Base-by-base conservation (phyloP, 2,797 vertebrate genomes). In the Emydoidea blandingii region DNA sequence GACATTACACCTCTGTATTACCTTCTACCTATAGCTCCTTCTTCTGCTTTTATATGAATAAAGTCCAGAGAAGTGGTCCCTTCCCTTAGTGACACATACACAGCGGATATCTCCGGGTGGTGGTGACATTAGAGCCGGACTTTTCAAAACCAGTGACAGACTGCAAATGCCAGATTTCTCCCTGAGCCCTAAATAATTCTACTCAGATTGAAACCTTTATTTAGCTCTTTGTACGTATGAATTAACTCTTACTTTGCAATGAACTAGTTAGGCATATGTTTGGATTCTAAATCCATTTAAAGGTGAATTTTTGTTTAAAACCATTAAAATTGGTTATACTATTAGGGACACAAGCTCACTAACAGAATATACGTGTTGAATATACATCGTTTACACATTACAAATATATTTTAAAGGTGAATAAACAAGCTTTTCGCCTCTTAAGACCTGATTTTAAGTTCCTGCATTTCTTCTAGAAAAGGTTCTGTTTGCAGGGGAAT, bases 121-220 rank as follows among this genome's bases (percentile, higher is more conserved):
- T 96, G 96, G 90, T 86, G 92, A 86, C 88, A 78, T 25, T 81
- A 85, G 80, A 96, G 85, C 90, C 83, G 96, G 92, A 87, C 92
- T 85, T 92, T 93, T 95, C 90, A 92, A 96, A 96, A 87, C 72
- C 79, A 83, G 95, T 62, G 94, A 97, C 94, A 95, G 96, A 96
- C 89, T 96, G 95, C 92, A 98, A 98, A 97, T 95, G 87, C 92
- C 95, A 93, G 92, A 91, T 97, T 91, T 92, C 89, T 97, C 87
- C 95, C 96, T 96, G 96, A 97, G 93, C 95, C 86, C 92, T 89
- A 90, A 96, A 94, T 97, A 97, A 97, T 97, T 97, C 96, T 95
- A 79, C 95, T 96, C 95, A 97, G 96, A 95, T 94, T 97, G 96
- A 95, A 97, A 96, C 94, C 95, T 97, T 97, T 97, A 97, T 97